phyloP scores from a whole-genome alignment of 2,797 vertebrate genomes.

The Eulemur albifrons region DNA sequence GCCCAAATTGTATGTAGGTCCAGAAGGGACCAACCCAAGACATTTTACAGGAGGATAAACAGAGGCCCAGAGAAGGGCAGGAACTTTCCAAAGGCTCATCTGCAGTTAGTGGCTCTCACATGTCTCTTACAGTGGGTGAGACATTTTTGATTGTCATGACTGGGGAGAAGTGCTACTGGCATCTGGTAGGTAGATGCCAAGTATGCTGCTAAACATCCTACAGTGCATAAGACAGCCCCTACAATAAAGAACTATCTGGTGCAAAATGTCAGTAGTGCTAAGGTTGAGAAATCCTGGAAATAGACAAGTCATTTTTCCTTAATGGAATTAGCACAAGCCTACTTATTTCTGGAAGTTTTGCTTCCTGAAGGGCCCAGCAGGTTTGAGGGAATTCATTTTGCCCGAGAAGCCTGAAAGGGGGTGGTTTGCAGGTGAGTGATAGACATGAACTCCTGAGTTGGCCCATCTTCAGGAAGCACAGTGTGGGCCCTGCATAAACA shows the following conservation, averaged over 20 bases:
- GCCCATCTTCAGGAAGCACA: neutral
- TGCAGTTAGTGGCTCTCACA: neutral
- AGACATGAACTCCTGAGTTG: neutral
- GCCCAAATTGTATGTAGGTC: neutral
- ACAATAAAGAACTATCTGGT: neutral
- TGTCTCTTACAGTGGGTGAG: neutral
- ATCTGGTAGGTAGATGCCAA: neutral
- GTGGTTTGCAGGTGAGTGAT: neutral
- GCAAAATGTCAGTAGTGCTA: neutral
- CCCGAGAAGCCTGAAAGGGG: neutral
- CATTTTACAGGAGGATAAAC: neutral
- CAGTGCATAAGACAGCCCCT: neutral
- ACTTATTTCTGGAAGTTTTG: conserved; percentile 21
- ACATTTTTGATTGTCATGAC: neutral
- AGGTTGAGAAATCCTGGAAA: neutral
- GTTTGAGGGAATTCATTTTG: conserved; percentile 19
- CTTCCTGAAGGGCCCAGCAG: neutral
- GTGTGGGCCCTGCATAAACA: neutral
- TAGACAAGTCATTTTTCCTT: neutral
- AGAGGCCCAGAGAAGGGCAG: neutral
- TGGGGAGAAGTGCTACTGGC: neutral
- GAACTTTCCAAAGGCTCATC: neutral
- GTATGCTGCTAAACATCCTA: neutral
- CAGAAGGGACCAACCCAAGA: conserved; percentile 4
- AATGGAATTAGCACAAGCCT: neutral